Evolutionary conservation across 2,113 vertebrate species (phyloP).

Genomic region (Trichomycterus rosablanca): DNA sequence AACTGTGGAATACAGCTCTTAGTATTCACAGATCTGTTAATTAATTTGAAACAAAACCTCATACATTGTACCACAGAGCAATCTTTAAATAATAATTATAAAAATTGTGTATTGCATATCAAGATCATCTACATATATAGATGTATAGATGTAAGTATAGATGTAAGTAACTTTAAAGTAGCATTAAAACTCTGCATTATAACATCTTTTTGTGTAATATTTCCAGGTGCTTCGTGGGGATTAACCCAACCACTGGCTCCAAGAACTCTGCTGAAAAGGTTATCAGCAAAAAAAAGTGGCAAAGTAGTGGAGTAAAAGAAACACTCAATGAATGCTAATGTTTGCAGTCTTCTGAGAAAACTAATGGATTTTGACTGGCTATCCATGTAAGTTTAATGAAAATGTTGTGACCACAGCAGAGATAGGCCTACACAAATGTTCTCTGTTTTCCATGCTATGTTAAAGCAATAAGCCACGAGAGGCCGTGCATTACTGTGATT

Average conservation of each 20-base stretch:
- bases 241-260: neutral
- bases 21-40: neutral
- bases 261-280: neutral
- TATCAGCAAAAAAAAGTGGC: neutral
- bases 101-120: no score
- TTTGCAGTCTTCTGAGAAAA: neutral
- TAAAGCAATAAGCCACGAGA: no score
- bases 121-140: neutral
- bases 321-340: neutral
- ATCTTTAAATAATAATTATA: neutral
- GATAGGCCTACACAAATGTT: neutral
- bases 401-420: neutral
- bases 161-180: neutral
- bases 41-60: neutral
- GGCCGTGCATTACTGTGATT: no score
- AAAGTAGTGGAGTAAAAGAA: neutral
- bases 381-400: no score
- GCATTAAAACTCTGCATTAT: neutral
- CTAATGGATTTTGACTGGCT: neutral
- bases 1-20: neutral
- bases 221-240: slow-evolving; percentile 49
- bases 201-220: slow-evolving; percentile 57
- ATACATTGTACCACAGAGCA: neutral
- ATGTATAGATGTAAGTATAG: no score
- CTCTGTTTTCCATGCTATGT: neutral